Base-by-base conservation (phyloP, 2,797 vertebrate species). In the Artibeus lituratus region DNA sequence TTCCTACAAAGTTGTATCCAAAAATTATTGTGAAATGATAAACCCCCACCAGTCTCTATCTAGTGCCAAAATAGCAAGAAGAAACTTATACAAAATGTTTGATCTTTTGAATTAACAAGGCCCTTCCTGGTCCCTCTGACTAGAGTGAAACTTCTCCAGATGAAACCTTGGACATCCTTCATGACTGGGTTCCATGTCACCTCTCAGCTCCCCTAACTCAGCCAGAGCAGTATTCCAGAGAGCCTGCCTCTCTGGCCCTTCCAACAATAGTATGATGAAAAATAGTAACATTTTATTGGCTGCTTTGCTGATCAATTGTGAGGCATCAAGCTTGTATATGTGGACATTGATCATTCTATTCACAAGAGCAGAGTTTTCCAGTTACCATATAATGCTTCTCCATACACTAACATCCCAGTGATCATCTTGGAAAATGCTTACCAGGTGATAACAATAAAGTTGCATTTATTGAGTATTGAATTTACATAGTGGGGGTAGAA, bases 151-250 rank as follows among this genome's bases (percentile, higher is more conserved):
- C 24, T 57, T 57, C 57, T 59, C 57, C 57, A 59, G 57, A 26
- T 59, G 59, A 44, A 84, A 39, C n/a, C 29, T 3, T 51, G 47
- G 24, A 9, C 22, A 10, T 44, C 55, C 80, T 62, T 35, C 74
- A 65, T 67, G 26, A n/a, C 42, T 57, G 2, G 0, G 15, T 7
- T 21, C 10, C 0, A 4, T 2, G 29, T 57, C 22, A 16, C 1
- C 80, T n/a, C 29, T 26, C 14, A 19, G 9, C 19, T 62, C n/a
- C 15, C 24, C 53, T 51, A 32, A 67, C 22, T 91, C 3, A 26
- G 18, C 55, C 47, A 24, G 21, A 39, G 51, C 15, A 44, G 42
- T 42, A 32, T 70, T 51, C 76, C 55, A 76, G 44, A 86, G 37
- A 49, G 18, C 7, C 62, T 57, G 10, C 16, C 18, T 85, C 29